Conservation (phyloP, 2,113 vertebrate species). For the Cebidichthys violaceus region DNA sequence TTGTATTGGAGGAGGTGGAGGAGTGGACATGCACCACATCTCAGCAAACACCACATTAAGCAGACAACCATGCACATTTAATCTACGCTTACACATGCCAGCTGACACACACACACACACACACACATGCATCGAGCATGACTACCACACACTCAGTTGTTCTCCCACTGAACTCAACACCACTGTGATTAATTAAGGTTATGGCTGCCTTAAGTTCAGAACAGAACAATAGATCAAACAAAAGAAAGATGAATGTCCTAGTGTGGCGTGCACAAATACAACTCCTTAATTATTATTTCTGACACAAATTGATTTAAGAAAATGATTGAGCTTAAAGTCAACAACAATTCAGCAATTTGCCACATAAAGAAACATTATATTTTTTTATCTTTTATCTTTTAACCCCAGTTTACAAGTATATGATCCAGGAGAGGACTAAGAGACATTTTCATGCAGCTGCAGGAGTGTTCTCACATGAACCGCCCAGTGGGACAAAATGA, state of each 20-base stretch:
- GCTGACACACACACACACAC: conserved; percentile 15
- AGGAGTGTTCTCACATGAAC: conserved; percentile 37
- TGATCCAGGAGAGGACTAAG: conserved; percentile 11
- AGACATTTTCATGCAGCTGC: conserved; percentile 41
- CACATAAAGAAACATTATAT: not conserved
- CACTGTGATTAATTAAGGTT: conserved; percentile 25
- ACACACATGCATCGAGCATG: conserved; percentile 9
- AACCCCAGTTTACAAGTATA: not conserved
- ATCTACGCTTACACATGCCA: not conserved
- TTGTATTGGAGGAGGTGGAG: conserved; percentile 15
- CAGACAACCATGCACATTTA: not conserved
- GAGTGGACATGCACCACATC: not conserved
- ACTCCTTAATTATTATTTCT: not conserved
- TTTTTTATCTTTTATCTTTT: not conserved
- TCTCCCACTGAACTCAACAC: not conserved
- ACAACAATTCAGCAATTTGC: not conserved
- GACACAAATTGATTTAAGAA: not conserved
- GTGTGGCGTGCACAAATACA: not conserved
- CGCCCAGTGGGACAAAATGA: conserved; percentile 28
- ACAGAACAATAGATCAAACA: not conserved
- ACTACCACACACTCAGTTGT: not conserved
- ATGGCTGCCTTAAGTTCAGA: conserved; percentile 1
- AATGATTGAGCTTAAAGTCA: conserved; percentile 13
- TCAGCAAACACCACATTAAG: conserved; percentile 5
- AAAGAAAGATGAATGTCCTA: not conserved